Evolutionary conservation across 2,888 invertebrate species (phyloP).

Genomic region (Latrodectus hesperus): DNA sequence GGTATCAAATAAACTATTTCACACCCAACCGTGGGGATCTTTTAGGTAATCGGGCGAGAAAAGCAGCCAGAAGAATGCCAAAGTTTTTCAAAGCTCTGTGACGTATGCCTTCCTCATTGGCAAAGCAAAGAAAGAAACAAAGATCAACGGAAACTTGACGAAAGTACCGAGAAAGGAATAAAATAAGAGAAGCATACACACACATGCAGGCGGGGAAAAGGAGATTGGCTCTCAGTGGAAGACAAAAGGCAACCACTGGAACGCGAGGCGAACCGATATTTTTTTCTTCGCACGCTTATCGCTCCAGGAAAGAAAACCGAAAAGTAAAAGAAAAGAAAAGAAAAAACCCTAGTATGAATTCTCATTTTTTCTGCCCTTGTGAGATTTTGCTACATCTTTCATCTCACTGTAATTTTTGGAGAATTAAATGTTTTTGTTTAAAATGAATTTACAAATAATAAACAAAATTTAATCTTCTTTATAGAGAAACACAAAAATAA

Average conservation of each 20-base stretch:
- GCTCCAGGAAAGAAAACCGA: background rate
- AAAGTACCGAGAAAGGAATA: background rate
- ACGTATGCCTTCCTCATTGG: slow-evolving; percentile 37
- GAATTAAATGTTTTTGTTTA: too few relatives aligned
- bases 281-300: slow-evolving; percentile 33
- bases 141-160: background rate
- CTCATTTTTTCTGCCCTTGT: slow-evolving; percentile 24
- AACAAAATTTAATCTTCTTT: too few relatives aligned
- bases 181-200: background rate
- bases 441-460: too few relatives aligned
- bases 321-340: slow-evolving; percentile 6
- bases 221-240: slow-evolving; percentile 6
- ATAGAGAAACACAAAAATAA: too few relatives aligned
- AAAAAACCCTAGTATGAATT: slow-evolving; percentile 26
- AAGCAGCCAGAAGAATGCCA: slow-evolving; percentile 47
- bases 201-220: background rate
- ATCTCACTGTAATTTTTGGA: too few relatives aligned
- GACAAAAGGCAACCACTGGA: slow-evolving; percentile 57
- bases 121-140: slow-evolving; percentile 21
- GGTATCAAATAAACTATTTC: slow-evolving; percentile 33
- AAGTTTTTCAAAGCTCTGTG: slow-evolving; percentile 43
- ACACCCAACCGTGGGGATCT: slow-evolving; percentile 30
- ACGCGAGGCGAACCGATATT: slow-evolving; percentile 44
- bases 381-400: slow-evolving; percentile 33
- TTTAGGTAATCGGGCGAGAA: slow-evolving; percentile 42